phyloP scores from a whole-genome alignment of 2,113 vertebrate species.

The Gorilla gorilla region DNA sequence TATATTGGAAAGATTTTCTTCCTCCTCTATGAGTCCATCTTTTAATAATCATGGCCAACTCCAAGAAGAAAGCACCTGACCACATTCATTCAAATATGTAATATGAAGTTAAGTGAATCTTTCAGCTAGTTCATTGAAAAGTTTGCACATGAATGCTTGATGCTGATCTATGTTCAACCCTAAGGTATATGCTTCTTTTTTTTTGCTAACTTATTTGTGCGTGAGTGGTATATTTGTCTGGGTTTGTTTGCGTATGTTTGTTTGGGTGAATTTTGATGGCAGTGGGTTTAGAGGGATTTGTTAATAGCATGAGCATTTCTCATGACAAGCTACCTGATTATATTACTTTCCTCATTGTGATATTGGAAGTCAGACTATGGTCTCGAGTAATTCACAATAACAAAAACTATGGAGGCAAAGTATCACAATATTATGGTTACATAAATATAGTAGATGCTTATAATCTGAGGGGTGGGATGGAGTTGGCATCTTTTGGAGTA shows the following conservation, averaged over 20 bases:
- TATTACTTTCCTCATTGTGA: not conserved
- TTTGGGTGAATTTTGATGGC: not conserved
- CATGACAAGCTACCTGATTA: not conserved
- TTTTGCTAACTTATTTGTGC: too few species aligned
- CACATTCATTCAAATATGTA: conserved; percentile 7
- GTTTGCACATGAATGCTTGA: not conserved
- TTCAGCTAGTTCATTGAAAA: not conserved
- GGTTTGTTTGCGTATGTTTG: not conserved
- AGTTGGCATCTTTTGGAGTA: not conserved
- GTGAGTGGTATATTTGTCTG: not conserved
- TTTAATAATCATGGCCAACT: not conserved
- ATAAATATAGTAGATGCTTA: not conserved
- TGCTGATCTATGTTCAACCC: not conserved
- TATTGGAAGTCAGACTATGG: not conserved
- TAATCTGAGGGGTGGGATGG: not conserved
- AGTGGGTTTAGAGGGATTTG: not conserved
- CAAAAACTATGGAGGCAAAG: not conserved
- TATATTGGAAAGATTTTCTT: not conserved
- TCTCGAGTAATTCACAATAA: not conserved
- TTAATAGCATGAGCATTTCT: not conserved
- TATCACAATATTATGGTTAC: not conserved
- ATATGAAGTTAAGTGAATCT: not conserved
- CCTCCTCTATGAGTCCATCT: not conserved
- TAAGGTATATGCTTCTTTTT: not conserved
- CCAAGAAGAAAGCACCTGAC: not conserved